Evolutionary conservation across 1,140 invertebrate genomes (phyloP), one percentile per base, ranked within the genome.

Genomic region (Achroia grisella): DNA sequence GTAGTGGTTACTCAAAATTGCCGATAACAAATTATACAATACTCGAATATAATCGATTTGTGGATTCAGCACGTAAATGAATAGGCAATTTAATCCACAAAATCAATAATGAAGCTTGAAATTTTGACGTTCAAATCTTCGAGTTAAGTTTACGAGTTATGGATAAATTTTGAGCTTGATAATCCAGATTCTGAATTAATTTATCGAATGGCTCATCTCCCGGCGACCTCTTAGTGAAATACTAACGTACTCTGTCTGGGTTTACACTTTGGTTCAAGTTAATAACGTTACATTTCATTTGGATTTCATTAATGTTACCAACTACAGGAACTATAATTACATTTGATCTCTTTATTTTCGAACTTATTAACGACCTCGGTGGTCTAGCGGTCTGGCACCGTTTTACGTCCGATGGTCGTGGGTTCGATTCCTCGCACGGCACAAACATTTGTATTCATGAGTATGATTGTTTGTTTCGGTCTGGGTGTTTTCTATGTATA

Each of bases 151-250:
- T 42, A 2, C 27, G 29, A 39, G 36, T 46, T 39, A 9, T 23
- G 46, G 46, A 53, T 67, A 67, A 67, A 62, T 67, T 63, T 48
- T 44, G 52, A 48, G 57, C 52, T 62, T 67, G 60, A 70, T 67
- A 67, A 67, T 64, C 62, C 55, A 30, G 53, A 52, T 56, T 60
- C 42, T 32, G 56, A 59, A 63, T 60, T 63, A 70, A 70, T 70
- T 66, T 70, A 67, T 59, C 45, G 59, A 60, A 52, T 53, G 52
- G 48, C 54, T 56, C 17, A 23, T 23, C 17, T 23, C 17, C 37
- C 35, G 39, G 49, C 10, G 52, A 59, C 43, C 52, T 60, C 48
- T 47, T 39, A 35, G 44, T 67, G 57, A 67, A 67, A 67, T 67
- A 67, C 55, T 67, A 54, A 67, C 45, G 60, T 44, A 42, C 45